Evolutionary conservation across 1,140 invertebrate species (phyloP).

Genomic region (Phymorhynchus buccinoides): DNA sequence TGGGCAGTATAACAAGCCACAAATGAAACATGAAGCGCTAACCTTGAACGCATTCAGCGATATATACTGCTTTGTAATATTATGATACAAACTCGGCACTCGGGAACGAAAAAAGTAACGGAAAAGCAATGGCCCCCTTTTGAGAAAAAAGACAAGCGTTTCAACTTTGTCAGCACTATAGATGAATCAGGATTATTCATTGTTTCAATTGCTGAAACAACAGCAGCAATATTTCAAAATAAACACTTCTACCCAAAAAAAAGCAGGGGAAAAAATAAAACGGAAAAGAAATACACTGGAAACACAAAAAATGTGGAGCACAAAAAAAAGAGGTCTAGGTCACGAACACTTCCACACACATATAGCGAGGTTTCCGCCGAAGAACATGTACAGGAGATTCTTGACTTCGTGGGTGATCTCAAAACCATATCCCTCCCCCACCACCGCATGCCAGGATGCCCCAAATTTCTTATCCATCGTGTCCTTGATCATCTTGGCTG

Average conservation of each 20-base stretch:
- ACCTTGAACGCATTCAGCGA: background rate
- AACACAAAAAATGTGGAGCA: background rate
- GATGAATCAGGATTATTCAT: background rate
- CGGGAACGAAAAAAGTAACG: too few species aligned
- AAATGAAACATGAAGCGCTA: too few species aligned
- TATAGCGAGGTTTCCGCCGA: slow-evolving; percentile 90
- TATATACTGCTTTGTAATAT: background rate
- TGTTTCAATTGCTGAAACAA: background rate
- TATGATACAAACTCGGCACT: background rate
- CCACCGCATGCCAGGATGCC: slow-evolving; percentile 91
- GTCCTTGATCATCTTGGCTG: slow-evolving; percentile 92
- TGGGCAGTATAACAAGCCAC: too few species aligned
- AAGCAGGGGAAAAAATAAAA: background rate
- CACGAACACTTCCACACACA: slow-evolving; percentile 90
- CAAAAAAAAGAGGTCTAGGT: background rate
- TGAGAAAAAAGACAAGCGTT: background rate
- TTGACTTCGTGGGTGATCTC: slow-evolving; percentile 92
- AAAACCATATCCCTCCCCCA: slow-evolving; percentile 95
- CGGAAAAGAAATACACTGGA: background rate
- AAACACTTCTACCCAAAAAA: background rate
- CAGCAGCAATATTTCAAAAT: slow-evolving; percentile 4
- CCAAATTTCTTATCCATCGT: slow-evolving; percentile 95
- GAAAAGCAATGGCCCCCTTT: background rate
- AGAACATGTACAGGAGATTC: slow-evolving; percentile 92
- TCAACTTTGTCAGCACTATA: background rate